These are phyloP conservation scores for Galleria mellonella DNA, from an alignment of 1,140 invertebrate genomes.

Conservation along the genomic window DNA sequence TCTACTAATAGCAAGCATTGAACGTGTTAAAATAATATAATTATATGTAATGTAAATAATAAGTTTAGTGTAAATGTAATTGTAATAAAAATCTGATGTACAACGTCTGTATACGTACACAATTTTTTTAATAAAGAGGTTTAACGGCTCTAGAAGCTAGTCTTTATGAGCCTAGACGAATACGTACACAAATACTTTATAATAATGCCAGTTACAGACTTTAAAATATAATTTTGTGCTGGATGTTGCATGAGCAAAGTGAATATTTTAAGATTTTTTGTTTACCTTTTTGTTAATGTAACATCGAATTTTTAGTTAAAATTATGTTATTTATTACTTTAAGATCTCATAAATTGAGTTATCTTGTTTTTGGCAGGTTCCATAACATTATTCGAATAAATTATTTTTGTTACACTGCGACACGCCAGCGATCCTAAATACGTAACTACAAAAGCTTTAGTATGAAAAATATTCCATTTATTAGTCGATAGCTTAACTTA, in stretches of 20 bases:
- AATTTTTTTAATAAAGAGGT: no score
- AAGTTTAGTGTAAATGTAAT: slow-evolving; percentile 36
- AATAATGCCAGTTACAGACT: slow-evolving; percentile 26
- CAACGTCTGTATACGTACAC: slow-evolving; percentile 69
- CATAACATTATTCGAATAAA: slow-evolving; percentile 9
- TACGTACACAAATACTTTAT: slow-evolving; percentile 52
- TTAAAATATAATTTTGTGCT: slow-evolving; percentile 28
- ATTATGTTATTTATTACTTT: not conserved
- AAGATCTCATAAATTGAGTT: not conserved
- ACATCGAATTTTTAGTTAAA: not conserved
- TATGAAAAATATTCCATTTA: slow-evolving; percentile 70
- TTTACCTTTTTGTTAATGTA: no score
- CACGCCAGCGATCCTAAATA: slow-evolving; percentile 53
- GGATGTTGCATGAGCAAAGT: slow-evolving; percentile 20
- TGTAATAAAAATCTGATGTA: slow-evolving; percentile 64
- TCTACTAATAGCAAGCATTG: not conserved
- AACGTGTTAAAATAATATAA: slow-evolving; percentile 12
- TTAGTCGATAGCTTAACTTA: slow-evolving; percentile 73
- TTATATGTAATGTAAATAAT: slow-evolving; percentile 48
- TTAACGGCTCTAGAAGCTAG: no score
- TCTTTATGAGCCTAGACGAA: no score
- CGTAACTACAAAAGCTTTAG: slow-evolving; percentile 69
- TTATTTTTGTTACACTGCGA: slow-evolving; percentile 17
- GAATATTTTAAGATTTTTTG: no score
- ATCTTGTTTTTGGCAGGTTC: not conserved